phyloP scores from a whole-genome alignment of 1,140 invertebrate species.

The Scylla paramamosain region DNA sequence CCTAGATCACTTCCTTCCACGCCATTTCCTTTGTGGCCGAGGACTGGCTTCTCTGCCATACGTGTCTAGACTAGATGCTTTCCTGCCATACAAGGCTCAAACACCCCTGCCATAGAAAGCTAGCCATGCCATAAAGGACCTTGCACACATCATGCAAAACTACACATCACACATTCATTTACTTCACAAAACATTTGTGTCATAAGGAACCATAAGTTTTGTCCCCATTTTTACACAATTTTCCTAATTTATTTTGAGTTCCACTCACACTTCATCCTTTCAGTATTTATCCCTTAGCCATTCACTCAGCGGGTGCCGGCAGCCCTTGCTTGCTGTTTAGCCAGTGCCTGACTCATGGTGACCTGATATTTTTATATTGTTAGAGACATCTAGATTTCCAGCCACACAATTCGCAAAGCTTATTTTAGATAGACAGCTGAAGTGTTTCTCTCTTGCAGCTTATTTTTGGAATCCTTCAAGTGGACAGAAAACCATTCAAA shows the following conservation, averaged over 20 bases:
- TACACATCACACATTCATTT: not conserved
- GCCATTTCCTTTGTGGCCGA: not conserved
- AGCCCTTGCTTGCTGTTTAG: not conserved
- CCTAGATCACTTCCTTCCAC: not conserved
- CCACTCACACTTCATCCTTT: not conserved
- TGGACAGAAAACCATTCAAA: not conserved
- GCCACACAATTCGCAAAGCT: not conserved
- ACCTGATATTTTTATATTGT: not conserved
- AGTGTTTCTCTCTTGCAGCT: not conserved
- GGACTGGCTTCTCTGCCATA: not conserved
- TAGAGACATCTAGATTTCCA: not conserved
- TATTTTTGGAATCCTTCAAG: not conserved
- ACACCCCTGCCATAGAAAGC: not conserved
- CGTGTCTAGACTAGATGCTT: too few species aligned
- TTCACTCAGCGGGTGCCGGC: not conserved
- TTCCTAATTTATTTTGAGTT: not conserved
- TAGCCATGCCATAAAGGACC: not conserved
- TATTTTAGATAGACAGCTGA: not conserved
- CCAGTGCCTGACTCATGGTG: not conserved
- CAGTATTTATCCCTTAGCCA: not conserved
- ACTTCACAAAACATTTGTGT: not conserved
- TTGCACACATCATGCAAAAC: not conserved
- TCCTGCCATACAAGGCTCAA: not conserved
- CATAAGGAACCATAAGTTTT: not conserved
- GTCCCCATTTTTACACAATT: not conserved